These are phyloP conservation scores for Tiliacea aurago DNA, from an alignment of 2,888 invertebrate species.

Conservation along the genomic window DNA sequence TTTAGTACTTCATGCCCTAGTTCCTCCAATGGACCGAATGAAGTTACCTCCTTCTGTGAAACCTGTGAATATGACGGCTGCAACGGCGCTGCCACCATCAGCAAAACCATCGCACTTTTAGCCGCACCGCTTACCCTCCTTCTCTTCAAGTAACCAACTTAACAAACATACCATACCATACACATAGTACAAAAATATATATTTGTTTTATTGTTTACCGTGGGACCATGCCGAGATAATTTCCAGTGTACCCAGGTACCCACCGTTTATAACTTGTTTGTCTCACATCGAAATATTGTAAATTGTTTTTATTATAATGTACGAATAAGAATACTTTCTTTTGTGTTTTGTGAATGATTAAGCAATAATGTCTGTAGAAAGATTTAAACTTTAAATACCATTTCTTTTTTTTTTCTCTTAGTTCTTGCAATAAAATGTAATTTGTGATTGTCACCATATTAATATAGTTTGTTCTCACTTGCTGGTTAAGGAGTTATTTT, in stretches of 20 bases:
- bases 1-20: conserved; percentile 88
- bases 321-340: conserved; percentile 13
- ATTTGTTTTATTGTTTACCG: conserved; percentile 56
- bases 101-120: conserved; percentile 84
- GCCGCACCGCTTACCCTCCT: conserved; percentile 82
- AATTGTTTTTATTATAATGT: conserved; percentile 48
- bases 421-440: neutral
- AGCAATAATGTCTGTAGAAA: conserved; percentile 36
- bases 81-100: conserved; percentile 90
- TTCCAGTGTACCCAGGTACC: conserved; percentile 52
- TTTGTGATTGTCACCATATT: conserved; percentile 2
- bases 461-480: conserved; percentile 45
- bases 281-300: conserved; percentile 60
- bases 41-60: conserved; percentile 91
- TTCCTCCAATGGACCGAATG: conserved; percentile 85
- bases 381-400: conserved; percentile 28
- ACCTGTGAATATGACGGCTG: conserved; percentile 93
- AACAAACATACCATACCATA: conserved; percentile 24
- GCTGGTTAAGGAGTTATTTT: conserved; percentile 56
- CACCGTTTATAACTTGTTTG: conserved; percentile 58
- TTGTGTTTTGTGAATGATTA: conserved; percentile 30
- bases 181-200: conserved; percentile 60
- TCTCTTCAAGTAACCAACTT: conserved; percentile 82
- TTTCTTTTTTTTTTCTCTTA: neutral
- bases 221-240: conserved; percentile 61